Base-by-base conservation (phyloP, 2,113 vertebrate genomes). In the Ammodytes marinus region DNA sequence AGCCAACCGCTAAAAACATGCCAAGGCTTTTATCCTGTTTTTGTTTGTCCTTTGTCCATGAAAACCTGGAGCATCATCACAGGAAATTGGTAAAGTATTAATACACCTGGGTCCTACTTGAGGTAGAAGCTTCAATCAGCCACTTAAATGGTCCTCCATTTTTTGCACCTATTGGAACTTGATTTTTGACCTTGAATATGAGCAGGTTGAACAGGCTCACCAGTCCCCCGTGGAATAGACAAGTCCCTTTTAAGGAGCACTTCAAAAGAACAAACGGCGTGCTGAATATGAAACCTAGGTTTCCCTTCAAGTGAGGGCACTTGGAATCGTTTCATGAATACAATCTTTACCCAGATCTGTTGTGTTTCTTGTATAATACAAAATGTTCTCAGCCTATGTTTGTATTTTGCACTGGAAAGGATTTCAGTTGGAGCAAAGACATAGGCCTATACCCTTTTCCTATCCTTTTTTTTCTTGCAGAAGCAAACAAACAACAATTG, bases 51-150 rank as follows among this genome's bases (percentile, higher is more conserved):
- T 67, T 59, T 73, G 42, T 27, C 27, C 27, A 2, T 27, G 27
- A 42, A 61, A 74, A 61, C 12, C 35, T 54, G 17, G 50, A 91
- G 84, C 58, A 90, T 89, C 93, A 91, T 95, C 79, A 74, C 53
- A 73, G 80, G 0, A 93, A 90, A 95, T 95, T 95, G 93, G 68
- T 85, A 61, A 89, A 85, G 79, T 67, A 84, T 88, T 79, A 73
- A 79, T 61, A 82, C 95, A 96, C 93, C 94, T 96, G 95, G 77
- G 94, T 71, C 90, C 91, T 79, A 70, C 90, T 94, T 67, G 77
- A 92, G 79, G 72, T 79, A 67, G 74, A 88, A 64, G 80, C 88
- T 72, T 79, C 92, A 88, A 86, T 91, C 85, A 85, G 85, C 54
- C 54, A 37, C 60, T 87, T 27, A 27, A 94, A 92, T 87, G 80